Evolutionary conservation across 1,140 invertebrate species (phyloP), one percentile per base, ranked within the genome.

Genomic region (Eriocheir sinensis): DNA sequence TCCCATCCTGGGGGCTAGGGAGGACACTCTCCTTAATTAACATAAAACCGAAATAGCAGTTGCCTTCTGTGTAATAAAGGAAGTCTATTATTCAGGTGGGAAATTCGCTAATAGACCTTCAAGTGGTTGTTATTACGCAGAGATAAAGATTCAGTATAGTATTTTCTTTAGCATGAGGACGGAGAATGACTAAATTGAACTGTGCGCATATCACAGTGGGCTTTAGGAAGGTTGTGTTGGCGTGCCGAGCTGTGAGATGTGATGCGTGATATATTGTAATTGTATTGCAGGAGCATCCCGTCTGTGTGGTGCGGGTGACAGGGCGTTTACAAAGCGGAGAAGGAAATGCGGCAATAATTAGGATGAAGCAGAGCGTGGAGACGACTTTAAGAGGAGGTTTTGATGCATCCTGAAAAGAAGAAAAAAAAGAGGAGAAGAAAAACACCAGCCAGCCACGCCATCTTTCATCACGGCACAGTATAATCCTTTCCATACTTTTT

Each of bases 11-110:
- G 15, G 60, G 60, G 27, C 60, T n/a, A 72, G 60, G 60, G 27
- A 12, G 60, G 60, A n/a, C 60, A 72, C 60, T 72, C 60, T n/a
- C 60, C n/a, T 72, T 72, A n/a, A 72, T 72, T 72, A 72, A 72
- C 60, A 72, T 72, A 72, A 72, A 72, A 72, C 60, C 60, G 60
- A 72, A 72, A 72, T 72, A 72, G 60, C 60, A 72, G 60, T 72
- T 72, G 60, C 60, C 60, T 72, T 72, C 60, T 72, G 21, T n/a
- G 60, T 72, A 72, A 72, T 72, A 72, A 72, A 72, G 27, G 60
- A 72, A 72, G 60, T 72, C 60, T 72, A 72, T 72, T 72, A 72
- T 72, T 27, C 60, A 72, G 60, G 60, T 72, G 60, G 60, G 27
- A 72, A 27, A 72, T 72, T 72, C 60, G n/a, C 60, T 72, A 72